Base-by-base conservation (phyloP, 2,113 vertebrate genomes). In the Morphnarchus princeps region DNA sequence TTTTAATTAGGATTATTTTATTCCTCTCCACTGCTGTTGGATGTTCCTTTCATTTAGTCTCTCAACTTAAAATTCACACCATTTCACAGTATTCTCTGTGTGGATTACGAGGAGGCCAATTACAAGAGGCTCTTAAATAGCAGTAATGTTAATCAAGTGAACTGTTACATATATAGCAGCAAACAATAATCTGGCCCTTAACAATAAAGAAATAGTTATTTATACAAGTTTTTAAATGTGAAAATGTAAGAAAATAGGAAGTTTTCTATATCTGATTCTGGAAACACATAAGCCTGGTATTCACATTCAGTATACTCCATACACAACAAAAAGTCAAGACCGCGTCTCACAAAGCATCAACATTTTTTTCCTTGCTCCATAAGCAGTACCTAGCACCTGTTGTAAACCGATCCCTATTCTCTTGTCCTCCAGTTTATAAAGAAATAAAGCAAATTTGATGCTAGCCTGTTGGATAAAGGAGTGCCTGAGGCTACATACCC, bases 1-100 rank as follows among this genome's bases (percentile, higher is more conserved):
- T 94, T 87, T 84, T 82, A 82, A 94, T 87, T 87, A 87, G 65
- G 43, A 59, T 78, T 89, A 78, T 52, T 96, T 89, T 31, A 74
- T 67, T 91, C 79, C 82, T 77, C 45, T 78, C 22, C 32, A 29
- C 34, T 82, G 40, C 42, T 95, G 62, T 49, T 73, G 66, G 62
- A 80, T 61, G 36, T 22, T 85, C 76, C 71, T 90, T 95, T 93
- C 62, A 66, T 80, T 84, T 83, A 55, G 22, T 49, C 40, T 85
- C 65, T 76, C 62, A 80, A 40, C 11, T 86, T 89, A 87, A 88
- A 91, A 85, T 79, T 76, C 43, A 85, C 54, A 65, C 43, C 66
- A 22, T 66, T 93, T 57, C 78, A 36, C 58, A 65, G 61, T 11
- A n/a, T 58, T 77, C 40, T 65, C 16, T 61, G 73, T 11, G n/a